Evolutionary conservation across 1,140 invertebrate species (phyloP).

Genomic region (Scaptomyza hsui): DNA sequence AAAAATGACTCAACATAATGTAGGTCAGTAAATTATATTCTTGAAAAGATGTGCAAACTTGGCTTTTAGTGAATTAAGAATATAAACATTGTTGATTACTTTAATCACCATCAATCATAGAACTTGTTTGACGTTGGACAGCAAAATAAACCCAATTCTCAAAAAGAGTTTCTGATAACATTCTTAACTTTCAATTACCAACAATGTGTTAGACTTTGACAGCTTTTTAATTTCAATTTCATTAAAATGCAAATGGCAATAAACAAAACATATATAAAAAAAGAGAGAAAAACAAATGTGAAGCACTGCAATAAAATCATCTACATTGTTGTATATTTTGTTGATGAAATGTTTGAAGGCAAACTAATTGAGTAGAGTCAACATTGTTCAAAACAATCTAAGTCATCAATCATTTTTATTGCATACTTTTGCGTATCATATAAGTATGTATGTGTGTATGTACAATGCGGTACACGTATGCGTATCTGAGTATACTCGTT

Average conservation of each 20-base stretch:
- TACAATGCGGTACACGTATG: neutral
- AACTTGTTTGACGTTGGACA: neutral
- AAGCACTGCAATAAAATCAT: constrained; percentile 25
- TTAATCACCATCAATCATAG: constrained; percentile 2
- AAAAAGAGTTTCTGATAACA: neutral
- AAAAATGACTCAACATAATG: too few relatives aligned
- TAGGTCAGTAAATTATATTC: neutral
- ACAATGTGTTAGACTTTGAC: constrained; percentile 10
- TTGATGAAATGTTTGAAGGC: constrained; percentile 44
- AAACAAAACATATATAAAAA: neutral
- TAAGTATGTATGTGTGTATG: constrained; percentile 32
- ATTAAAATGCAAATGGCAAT: constrained; percentile 10
- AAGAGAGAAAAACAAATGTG: neutral
- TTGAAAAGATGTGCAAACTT: neutral
- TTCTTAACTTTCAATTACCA: constrained; percentile 11
- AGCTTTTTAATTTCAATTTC: constrained; percentile 12
- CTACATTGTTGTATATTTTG: constrained; percentile 19
- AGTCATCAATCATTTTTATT: constrained; percentile 77
- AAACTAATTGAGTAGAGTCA: constrained; percentile 59
- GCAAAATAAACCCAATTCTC: neutral
- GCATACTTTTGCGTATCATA: constrained; percentile 68
- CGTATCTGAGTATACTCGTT: constrained; percentile 18
- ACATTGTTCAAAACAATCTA: constrained; percentile 51
- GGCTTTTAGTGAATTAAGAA: neutral
- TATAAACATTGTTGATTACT: neutral